These are phyloP conservation scores for Drosophila monieri DNA, from an alignment of 2,888 invertebrate genomes.

Conservation along the genomic window DNA sequence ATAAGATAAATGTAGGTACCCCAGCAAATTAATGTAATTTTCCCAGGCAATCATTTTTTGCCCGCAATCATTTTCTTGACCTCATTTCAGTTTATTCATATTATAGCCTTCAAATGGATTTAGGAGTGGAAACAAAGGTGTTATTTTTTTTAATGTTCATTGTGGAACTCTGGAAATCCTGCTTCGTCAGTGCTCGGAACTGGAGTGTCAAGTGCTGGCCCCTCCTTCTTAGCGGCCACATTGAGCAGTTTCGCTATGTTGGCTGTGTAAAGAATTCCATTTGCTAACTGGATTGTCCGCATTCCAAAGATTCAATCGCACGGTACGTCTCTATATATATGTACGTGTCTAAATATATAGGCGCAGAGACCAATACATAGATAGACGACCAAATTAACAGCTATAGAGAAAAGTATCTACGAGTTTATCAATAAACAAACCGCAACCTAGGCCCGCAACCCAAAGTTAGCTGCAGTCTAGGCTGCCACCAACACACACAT, in stretches of 20 bases:
- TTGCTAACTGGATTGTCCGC: conserved; percentile 82
- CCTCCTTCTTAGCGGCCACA: conserved; percentile 61
- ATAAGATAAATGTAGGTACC: no score
- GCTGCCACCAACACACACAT: conserved; percentile 18
- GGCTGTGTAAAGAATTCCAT: conserved; percentile 77
- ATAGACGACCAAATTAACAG: conserved; percentile 78
- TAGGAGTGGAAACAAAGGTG: not conserved
- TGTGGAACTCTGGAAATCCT: conserved; percentile 1
- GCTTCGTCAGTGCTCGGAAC: conserved; percentile 3
- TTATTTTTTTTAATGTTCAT: not conserved
- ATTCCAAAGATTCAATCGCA: conserved; percentile 79
- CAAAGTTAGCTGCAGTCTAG: conserved; percentile 48
- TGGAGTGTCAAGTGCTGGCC: conserved; percentile 61
- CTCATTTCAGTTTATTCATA: not conserved
- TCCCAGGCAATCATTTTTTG: not conserved
- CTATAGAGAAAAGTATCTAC: conserved; percentile 69
- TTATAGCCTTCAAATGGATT: not conserved
- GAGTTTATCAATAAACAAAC: conserved; percentile 77
- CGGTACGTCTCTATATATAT: conserved; percentile 44
- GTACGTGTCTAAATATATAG: not conserved
- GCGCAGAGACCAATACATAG: conserved; percentile 13
- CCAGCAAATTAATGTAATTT: not conserved
- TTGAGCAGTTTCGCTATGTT: conserved; percentile 63
- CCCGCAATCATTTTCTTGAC: not conserved
- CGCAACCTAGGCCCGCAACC: conserved; percentile 61